phyloP scores from a whole-genome alignment of 2,113 vertebrate species.

The Dromaius novaehollandiae region DNA sequence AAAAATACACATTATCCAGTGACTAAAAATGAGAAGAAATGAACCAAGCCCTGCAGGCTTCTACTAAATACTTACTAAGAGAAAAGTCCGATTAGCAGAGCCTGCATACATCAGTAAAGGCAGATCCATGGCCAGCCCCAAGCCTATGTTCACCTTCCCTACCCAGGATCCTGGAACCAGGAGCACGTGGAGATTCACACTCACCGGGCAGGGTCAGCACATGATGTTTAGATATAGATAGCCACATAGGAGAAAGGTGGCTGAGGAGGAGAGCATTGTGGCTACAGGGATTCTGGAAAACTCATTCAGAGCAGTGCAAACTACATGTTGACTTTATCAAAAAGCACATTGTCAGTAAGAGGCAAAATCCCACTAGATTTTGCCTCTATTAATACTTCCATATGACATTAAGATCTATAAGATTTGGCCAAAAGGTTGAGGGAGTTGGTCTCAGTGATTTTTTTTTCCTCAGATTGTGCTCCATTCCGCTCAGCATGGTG shows the following conservation, averaged over 20 bases:
- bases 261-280: background rate
- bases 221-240: background rate
- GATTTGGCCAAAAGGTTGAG: background rate
- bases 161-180: too few relatives aligned
- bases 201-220: background rate
- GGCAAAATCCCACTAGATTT: background rate
- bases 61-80: background rate
- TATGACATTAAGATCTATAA: background rate
- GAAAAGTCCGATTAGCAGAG: background rate
- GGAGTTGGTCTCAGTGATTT: background rate
- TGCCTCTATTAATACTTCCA: background rate
- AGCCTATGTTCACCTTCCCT: background rate
- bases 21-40: constrained; percentile 39
- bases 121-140: rapidly evolving
- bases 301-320: background rate
- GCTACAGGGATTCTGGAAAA: background rate
- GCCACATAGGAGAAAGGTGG: background rate
- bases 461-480: background rate
- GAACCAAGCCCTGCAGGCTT: background rate
- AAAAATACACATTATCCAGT: constrained; percentile 28
- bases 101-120: background rate
- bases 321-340: background rate
- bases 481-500: rapidly evolving
- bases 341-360: background rate
- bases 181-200: rapidly evolving